phyloP scores from a whole-genome alignment of 1,140 invertebrate species.

The Heliconius eleuchia region DNA sequence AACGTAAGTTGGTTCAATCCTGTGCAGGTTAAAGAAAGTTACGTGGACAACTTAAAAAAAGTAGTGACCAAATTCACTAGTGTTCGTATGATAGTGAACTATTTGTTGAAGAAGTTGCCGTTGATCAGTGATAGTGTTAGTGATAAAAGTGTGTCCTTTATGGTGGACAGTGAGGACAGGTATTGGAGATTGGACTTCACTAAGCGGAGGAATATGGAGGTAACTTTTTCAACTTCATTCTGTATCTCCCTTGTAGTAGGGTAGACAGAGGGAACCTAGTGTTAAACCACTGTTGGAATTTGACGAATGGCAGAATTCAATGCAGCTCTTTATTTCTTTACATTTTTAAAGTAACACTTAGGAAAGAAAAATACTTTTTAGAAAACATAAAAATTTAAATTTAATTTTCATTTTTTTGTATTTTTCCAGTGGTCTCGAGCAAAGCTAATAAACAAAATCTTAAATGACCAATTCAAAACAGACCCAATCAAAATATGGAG shows the following conservation, averaged over 20 bases:
- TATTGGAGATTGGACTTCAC: slow-evolving; percentile 74
- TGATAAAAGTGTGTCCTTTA: slow-evolving; percentile 69
- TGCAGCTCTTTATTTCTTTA: background rate
- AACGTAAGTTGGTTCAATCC: slow-evolving; percentile 13
- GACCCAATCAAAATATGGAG: slow-evolving; percentile 58
- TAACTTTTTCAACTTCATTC: slow-evolving; percentile 33
- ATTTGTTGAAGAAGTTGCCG: slow-evolving; percentile 66
- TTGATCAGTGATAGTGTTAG: slow-evolving; percentile 53
- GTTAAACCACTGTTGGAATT: no score
- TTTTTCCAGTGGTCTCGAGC: slow-evolving; percentile 76
- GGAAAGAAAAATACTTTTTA: no score
- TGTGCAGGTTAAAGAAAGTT: background rate
- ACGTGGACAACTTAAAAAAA: slow-evolving; percentile 41
- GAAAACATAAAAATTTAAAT: no score
- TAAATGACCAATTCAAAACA: slow-evolving; percentile 45
- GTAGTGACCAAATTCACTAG: slow-evolving; percentile 46
- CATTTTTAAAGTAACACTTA: no score
- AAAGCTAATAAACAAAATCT: slow-evolving; percentile 71
- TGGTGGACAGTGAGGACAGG: slow-evolving; percentile 62
- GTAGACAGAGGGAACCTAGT: no score
- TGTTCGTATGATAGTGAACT: slow-evolving; percentile 59
- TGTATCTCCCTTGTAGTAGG: no score
- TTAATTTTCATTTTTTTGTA: background rate
- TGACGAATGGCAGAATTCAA: no score
- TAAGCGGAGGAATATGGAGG: slow-evolving; percentile 78